Percentiles rank a stretch among this genome's conserved stretches.
phyloP scores from a whole-genome alignment of 1,140 invertebrate genomes.

The Drosophila subpulchrella region DNA sequence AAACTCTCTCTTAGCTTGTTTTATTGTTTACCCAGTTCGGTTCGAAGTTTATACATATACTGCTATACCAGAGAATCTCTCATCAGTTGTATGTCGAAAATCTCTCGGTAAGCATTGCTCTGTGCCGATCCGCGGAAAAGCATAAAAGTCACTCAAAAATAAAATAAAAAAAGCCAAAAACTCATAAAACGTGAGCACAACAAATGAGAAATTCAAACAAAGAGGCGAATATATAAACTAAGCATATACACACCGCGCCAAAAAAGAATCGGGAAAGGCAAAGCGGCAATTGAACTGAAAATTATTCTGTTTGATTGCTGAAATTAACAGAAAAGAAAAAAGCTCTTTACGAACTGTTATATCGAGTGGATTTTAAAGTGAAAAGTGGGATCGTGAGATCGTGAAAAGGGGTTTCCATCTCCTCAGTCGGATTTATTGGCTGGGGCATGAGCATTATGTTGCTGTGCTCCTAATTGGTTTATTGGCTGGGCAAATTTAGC shows the following conservation, averaged over 20 bases:
- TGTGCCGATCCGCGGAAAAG: constrained; percentile 25
- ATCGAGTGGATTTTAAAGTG: constrained; percentile 12
- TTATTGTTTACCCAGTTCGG: neutral
- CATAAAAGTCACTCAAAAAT: constrained; percentile 20
- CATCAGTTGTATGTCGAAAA: constrained; percentile 40
- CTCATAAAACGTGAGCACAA: constrained; percentile 34
- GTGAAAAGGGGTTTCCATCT: neutral
- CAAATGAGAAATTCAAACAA: constrained; percentile 29
- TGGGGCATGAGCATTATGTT: neutral
- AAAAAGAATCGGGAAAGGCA: constrained; percentile 18
- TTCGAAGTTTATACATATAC: constrained; percentile 21
- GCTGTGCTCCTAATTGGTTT: constrained; percentile 10
- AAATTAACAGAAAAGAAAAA: constrained; percentile 12
- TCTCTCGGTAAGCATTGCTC: constrained; percentile 32
- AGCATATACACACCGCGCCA: constrained; percentile 17
- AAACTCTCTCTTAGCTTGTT: neutral
- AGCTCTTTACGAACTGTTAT: constrained; percentile 22
- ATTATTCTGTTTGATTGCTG: constrained; percentile 56
- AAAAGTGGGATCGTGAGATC: constrained; percentile 6
- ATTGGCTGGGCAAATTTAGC: neutral
- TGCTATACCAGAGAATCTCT: constrained; percentile 22
- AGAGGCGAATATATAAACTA: constrained; percentile 10
- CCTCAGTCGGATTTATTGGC: constrained; percentile 3
- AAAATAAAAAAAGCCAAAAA: constrained; percentile 17
- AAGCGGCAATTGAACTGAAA: constrained; percentile 35